A percentile compares a stretch with the other conserved stretches of the same genome.
Evolutionary conservation across 2,797 vertebrate genomes (phyloP).

Genomic region (Chlorospingus semifuscus): DNA sequence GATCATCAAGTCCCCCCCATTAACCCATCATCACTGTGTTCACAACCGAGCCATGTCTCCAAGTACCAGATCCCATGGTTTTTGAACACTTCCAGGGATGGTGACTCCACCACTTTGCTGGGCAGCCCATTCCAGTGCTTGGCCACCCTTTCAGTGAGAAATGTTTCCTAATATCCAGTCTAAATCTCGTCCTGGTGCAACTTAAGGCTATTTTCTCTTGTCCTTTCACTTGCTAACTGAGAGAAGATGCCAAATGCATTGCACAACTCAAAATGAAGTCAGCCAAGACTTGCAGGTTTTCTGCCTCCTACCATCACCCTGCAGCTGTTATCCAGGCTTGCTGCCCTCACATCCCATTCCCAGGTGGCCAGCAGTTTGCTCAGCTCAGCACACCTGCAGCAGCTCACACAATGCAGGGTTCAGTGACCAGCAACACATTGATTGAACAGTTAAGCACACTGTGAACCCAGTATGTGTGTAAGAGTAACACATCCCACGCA

Average conservation of each 20-base stretch:
- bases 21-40: background rate
- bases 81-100: background rate
- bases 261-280: background rate
- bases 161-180: background rate
- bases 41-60: background rate
- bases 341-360: background rate
- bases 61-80: background rate
- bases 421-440: background rate
- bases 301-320: background rate
- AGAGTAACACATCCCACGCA: background rate
- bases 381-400: background rate
- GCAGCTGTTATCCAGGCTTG: background rate
- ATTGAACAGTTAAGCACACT: background rate
- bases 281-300: background rate
- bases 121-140: background rate
- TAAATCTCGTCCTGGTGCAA: background rate
- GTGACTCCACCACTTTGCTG: background rate
- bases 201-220: background rate
- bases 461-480: background rate
- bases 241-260: background rate
- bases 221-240: background rate
- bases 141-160: background rate
- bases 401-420: background rate
- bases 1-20: background rate
- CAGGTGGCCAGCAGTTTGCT: background rate